Evolutionary conservation across 2,797 vertebrate species (phyloP).

Genomic region (Coilia nasus): DNA sequence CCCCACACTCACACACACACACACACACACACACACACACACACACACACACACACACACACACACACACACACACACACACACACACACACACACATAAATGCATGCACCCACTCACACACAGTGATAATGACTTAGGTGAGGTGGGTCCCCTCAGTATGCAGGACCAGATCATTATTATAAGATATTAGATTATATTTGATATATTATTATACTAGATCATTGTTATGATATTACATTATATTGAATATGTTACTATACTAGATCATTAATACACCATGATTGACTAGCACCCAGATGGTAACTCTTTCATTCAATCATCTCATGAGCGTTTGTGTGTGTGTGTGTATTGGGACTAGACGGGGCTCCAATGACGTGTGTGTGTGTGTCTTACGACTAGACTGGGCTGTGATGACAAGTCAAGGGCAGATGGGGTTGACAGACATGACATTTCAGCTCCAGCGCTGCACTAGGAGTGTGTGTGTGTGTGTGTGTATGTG

Average conservation of each 20-base stretch:
- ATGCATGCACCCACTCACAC: neutral
- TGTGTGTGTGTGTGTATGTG: constrained; percentile 21
- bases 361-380: neutral
- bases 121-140: no score
- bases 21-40: neutral
- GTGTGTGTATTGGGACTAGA: neutral
- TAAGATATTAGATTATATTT: no score
- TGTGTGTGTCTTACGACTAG: neutral
- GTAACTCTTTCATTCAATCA: no score
- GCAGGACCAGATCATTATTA: no score
- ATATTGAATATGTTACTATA: no score
- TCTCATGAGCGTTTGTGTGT: no score
- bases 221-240: no score
- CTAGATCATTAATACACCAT: no score
- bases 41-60: neutral
- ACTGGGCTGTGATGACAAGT: constrained; percentile 51
- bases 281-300: no score
- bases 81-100: neutral
- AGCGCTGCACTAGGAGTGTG: constrained; percentile 13
- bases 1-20: neutral
- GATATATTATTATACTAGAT: no score
- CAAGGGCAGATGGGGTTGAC: constrained; percentile 55
- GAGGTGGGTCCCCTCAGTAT: no score
- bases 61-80: neutral
- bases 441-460: constrained; percentile 54